Evolutionary conservation across 2,797 vertebrate species (phyloP), one percentile per base, ranked within the genome.

Genomic region (Sebastes nivosus): DNA sequence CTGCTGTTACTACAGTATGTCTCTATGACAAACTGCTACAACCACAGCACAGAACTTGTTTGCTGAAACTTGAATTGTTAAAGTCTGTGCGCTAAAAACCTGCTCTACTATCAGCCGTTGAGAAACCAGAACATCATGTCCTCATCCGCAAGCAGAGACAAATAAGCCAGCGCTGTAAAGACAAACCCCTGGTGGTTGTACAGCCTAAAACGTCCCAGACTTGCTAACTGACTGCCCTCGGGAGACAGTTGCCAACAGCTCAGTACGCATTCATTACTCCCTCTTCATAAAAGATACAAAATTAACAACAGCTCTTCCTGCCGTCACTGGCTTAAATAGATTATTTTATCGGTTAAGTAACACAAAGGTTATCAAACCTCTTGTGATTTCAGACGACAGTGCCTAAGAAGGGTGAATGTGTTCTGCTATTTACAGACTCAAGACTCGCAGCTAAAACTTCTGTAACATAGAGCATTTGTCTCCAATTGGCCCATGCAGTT

Each of bases 191-290:
- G 30, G 16, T 72, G 57, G 25, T 4, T n/a, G n/a, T n/a, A 34
- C 4, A 38, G 61, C 69, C 60, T 58, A 4, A 75, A 70, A 50
- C n/a, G 1, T 36, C 52, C 22, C 25, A 34, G 55, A 77, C 61
- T 59, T 68, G 64, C 27, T 75, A 27, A 75, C 32, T 63, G 75
- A 74, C 72, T 63, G 72, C 9, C 30, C 30, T 58, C 50, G 16
- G 65, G 36, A 50, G 69, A 75, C 67, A 25, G 55, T 46, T 42
- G 32, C 58, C 66, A 67, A 42, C 61, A 68, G 16, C 67, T 69
- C 52, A 36, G 52, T 8, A 69, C 30, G 70, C 64, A 73, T 24
- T 36, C 42, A 72, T 67, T 59, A 72, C 52, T 24, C 24, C 42
- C 42, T 65, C 30, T 63, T 69, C 42, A 72, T 77, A 55, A 75